Conservation (phyloP, 2,888 invertebrate species). For the Autographa pulchrina region DNA sequence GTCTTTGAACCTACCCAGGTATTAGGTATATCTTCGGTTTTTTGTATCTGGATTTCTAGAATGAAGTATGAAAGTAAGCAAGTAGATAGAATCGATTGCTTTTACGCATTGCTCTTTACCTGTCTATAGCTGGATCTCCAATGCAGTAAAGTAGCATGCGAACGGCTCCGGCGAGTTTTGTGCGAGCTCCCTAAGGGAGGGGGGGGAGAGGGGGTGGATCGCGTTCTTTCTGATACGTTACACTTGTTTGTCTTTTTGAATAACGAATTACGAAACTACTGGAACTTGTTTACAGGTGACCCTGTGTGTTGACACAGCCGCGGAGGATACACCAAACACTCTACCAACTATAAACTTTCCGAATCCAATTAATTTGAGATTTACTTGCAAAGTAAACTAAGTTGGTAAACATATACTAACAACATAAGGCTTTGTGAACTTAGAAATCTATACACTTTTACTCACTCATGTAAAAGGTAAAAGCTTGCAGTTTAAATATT, state of each 20-base stretch:
- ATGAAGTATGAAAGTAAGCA: too few relatives aligned
- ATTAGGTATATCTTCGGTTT: too few relatives aligned
- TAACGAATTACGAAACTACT: constrained; percentile 18
- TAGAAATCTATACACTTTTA: too few relatives aligned
- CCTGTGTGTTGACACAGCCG: constrained; percentile 4
- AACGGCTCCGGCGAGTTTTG: background rate
- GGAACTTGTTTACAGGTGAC: constrained; percentile 27
- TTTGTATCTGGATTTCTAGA: too few relatives aligned
- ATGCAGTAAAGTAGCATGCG: too few relatives aligned
- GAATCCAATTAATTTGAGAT: constrained; percentile 3
- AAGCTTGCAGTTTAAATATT: too few relatives aligned
- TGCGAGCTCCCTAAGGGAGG: background rate
- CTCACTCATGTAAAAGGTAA: too few relatives aligned
- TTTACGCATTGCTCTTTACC: too few relatives aligned
- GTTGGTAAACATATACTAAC: background rate
- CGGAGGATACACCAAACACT: background rate
- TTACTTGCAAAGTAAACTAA: background rate
- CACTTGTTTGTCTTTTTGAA: constrained; percentile 34
- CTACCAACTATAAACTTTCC: background rate
- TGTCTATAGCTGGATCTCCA: too few relatives aligned
- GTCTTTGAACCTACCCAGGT: too few relatives aligned
- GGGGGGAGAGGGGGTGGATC: background rate
- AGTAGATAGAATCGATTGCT: too few relatives aligned
- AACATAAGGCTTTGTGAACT: background rate
- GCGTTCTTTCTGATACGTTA: constrained; percentile 24